Conservation (phyloP, 2,797 vertebrate genomes). For the Tarsius wallacei region DNA sequence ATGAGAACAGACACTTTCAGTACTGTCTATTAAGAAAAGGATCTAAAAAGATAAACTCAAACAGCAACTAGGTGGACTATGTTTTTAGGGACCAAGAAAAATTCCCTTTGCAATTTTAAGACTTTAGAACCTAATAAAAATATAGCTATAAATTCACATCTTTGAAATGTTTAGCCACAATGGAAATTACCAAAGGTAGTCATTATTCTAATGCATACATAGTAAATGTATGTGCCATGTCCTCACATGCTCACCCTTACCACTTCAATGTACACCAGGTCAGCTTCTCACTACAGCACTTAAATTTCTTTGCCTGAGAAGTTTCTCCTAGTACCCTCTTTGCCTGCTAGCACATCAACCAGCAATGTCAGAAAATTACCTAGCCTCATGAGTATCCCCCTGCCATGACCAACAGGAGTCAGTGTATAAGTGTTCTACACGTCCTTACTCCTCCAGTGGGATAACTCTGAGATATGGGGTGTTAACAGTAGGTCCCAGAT, state of each 20-base stretch:
- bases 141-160: neutral
- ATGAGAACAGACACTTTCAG: neutral
- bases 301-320: neutral
- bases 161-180: neutral
- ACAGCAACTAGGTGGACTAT: neutral
- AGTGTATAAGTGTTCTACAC: neutral
- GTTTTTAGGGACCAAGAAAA: neutral
- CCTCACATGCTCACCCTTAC: neutral
- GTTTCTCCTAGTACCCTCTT: neutral
- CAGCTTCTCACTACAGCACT: neutral
- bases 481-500: neutral
- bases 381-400: neutral
- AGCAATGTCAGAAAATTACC: neutral
- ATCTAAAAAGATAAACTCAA: neutral
- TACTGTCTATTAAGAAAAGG: neutral
- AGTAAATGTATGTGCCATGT: neutral
- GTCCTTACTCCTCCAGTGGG: neutral
- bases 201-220: neutral
- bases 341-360: neutral
- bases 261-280: too few species aligned
- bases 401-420: neutral
- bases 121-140: conserved; percentile 11
- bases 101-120: conserved; percentile 16
- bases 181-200: neutral
- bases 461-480: neutral